Evolutionary conservation across 2,888 invertebrate species (phyloP).

Genomic region (Opisthograptis luteolata): DNA sequence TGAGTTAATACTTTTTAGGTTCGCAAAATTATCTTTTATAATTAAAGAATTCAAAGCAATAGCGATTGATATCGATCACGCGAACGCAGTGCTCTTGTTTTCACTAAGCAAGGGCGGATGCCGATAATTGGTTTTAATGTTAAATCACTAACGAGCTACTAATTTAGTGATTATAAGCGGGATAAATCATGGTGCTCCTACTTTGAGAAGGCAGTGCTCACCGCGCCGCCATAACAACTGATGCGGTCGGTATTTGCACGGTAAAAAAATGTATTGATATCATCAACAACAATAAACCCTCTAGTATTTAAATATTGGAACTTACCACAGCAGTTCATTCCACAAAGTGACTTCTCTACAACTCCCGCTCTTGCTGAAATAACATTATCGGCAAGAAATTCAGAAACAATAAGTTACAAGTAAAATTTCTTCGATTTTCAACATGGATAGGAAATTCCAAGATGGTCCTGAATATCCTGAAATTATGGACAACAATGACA

Average conservation of each 20-base stretch:
- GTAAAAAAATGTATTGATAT: slow-evolving; percentile 6
- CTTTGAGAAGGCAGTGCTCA: slow-evolving; percentile 2
- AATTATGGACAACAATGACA: slow-evolving; percentile 64
- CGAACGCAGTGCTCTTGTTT: no score
- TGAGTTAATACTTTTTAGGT: no score
- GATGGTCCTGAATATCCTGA: slow-evolving; percentile 55
- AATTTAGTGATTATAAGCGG: background rate
- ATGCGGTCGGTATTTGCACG: slow-evolving; percentile 15
- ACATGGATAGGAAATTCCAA: slow-evolving; percentile 53
- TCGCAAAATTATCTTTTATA: no score
- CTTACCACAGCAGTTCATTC: slow-evolving; percentile 1
- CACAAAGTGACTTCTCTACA: background rate
- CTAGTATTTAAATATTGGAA: slow-evolving; percentile 34
- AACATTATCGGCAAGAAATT: background rate
- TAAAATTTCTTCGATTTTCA: background rate
- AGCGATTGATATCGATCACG: no score
- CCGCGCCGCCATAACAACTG: slow-evolving; percentile 6
- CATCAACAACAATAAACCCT: slow-evolving; percentile 9
- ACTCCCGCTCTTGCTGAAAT: background rate
- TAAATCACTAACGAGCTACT: background rate
- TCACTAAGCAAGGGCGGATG: background rate
- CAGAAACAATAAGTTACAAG: background rate
- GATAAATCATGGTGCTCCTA: slow-evolving; percentile 27
- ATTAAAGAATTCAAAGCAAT: no score
- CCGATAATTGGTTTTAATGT: background rate